Base-by-base conservation (phyloP, 2,888 invertebrate genomes). In the Raillietiella orientalis region DNA sequence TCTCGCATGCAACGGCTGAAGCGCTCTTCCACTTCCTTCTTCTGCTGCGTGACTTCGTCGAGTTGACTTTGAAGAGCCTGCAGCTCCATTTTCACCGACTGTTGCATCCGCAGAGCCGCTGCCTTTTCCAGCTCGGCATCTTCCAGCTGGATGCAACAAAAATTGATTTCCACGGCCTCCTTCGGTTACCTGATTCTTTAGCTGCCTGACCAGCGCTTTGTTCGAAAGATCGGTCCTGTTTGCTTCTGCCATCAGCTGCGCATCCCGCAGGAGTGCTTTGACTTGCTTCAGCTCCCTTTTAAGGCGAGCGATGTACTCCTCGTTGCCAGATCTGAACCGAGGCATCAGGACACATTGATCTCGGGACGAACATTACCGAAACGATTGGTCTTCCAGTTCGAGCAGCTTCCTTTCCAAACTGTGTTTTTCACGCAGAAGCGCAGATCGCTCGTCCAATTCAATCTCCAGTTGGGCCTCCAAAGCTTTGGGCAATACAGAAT, bases 401-500 rank as follows among this genome's bases (percentile, higher is more conserved):
- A 70, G 62, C 10, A 84, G 51, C 6, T 79, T 59, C 4, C 79
- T 55, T 46, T 90, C 90, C 30, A 87, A 47, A 39, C 84, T 79
- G 42, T 84, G 75, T 31, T 82, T 72, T 41, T 87, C 82, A 8
- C 79, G 59, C 19, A 79, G 48, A 24, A 84, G 50, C 30, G 66
- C 47, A 19, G 79, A 77, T 20, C 84, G 59, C 45, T 84, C 82
- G 32, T 79, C 71, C 44, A 84, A 82, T 45, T 87, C 84, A 35
- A 69, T 72, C 44, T 87, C 84, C 33, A 87, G 46, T 42, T 87
- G 84, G 12, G 66, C 63, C 47, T 87, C 84, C 37, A 87, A 36
- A 65, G 66, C 64, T 53, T n/a, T n/a, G n/a, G n/a, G n/a, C n/a
- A n/a, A n/a, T n/a, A n/a, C n/a, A n/a, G n/a, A n/a, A n/a, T n/a